These are phyloP conservation scores for Ceratina japonica DNA, from an alignment of 1,140 invertebrate genomes.

Conservation along the genomic window DNA sequence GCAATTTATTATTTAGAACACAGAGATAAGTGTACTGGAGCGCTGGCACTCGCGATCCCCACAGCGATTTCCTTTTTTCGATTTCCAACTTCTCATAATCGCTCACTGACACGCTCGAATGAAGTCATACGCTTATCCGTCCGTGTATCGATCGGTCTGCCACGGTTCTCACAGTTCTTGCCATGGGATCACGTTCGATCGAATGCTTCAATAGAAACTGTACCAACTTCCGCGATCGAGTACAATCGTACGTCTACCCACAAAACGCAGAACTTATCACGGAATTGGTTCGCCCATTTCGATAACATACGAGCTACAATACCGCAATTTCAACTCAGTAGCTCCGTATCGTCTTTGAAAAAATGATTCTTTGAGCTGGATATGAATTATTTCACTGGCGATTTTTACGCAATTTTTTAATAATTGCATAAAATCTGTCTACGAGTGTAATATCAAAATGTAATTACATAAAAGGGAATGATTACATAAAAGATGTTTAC, in stretches of 20 bases:
- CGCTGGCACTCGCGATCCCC: conserved; percentile 35
- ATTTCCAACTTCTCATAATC: conserved; percentile 57
- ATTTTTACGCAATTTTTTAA: no score
- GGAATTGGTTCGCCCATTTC: no score
- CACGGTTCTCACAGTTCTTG: conserved; percentile 56
- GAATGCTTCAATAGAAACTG: conserved; percentile 42
- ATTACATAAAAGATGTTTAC: neutral
- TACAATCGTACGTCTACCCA: conserved; percentile 5
- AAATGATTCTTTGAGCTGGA: no score
- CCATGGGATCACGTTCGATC: conserved; percentile 50
- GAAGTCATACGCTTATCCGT: conserved; percentile 63
- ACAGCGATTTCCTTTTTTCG: conserved; percentile 54
- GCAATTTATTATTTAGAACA: conserved; percentile 38
- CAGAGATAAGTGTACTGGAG: neutral
- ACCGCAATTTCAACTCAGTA: no score
- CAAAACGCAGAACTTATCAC: conserved; percentile 28
- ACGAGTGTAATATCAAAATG: no score
- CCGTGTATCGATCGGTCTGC: conserved; percentile 40
- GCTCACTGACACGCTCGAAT: conserved; percentile 61
- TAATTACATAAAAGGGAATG: no score
- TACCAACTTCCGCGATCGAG: conserved; percentile 36
- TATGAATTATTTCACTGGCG: no score
- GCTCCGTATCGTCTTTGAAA: no score
- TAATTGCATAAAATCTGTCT: no score
- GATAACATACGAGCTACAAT: no score